A percentile compares a stretch with the other conserved stretches of the same genome.
phyloP scores from a whole-genome alignment of 2,888 invertebrate genomes.

The Xylophagus ater region DNA sequence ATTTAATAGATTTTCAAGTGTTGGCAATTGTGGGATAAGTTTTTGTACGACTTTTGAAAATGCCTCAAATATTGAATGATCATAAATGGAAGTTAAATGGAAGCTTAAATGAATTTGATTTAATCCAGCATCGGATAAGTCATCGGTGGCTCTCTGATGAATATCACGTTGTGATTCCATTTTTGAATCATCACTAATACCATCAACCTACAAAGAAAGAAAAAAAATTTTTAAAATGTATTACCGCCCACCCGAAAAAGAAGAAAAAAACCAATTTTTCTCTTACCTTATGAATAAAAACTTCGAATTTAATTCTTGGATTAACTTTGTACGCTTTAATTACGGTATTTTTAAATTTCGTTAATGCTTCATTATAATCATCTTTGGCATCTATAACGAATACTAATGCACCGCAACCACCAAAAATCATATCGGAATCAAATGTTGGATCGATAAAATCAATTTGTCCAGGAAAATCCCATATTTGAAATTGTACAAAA shows the following conservation, averaged over 20 bases:
- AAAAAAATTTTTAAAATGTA: not conserved
- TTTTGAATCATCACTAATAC: conserved; percentile 96
- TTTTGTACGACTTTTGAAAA: conserved; percentile 99
- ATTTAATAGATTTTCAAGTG: conserved; percentile 92
- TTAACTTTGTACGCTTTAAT: conserved; percentile 93
- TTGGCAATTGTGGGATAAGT: conserved; percentile 91
- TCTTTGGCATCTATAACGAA: conserved; percentile 99
- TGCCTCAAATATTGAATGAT: conserved; percentile 99
- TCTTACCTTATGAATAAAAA: conserved; percentile 86
- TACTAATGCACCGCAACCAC: conserved; percentile 92
- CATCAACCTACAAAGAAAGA: conserved; percentile 62
- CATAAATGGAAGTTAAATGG: conserved; percentile 97
- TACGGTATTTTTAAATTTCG: conserved; percentile 85
- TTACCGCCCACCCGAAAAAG: conserved; percentile 7
- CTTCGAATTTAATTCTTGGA: conserved; percentile 92
- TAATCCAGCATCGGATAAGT: conserved; percentile 75
- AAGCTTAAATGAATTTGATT: conserved; percentile 87
- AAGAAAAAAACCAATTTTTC: not conserved
- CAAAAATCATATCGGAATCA: conserved; percentile 93
- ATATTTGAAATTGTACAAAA: conserved; percentile 99
- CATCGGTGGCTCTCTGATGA: conserved; percentile 92
- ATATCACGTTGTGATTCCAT: conserved; percentile 99
- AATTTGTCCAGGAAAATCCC: conserved; percentile 99
- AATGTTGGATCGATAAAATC: conserved; percentile 95
- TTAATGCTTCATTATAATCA: conserved; percentile 93